Evolutionary conservation across 2,113 vertebrate species (phyloP).

Genomic region (Ochotona princeps): DNA sequence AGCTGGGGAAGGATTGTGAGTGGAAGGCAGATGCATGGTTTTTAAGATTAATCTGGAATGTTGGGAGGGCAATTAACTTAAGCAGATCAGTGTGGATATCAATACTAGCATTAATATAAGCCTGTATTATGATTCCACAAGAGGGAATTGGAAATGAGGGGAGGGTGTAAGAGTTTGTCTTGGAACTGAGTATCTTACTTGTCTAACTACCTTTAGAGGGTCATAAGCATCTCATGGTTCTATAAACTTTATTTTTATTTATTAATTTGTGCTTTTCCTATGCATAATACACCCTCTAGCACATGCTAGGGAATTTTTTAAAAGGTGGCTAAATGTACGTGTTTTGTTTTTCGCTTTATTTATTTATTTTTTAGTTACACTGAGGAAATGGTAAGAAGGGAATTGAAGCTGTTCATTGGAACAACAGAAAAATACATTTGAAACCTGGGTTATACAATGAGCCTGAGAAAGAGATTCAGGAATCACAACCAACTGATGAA

Average conservation of each 20-base stretch:
- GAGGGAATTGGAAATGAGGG: not conserved
- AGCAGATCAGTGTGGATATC: not conserved
- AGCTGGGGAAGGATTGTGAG: not conserved
- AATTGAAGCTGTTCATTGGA: not conserved
- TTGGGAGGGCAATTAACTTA: constrained; percentile 15
- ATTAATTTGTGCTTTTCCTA: not conserved
- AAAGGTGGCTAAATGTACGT: not conserved
- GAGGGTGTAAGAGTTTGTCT: not conserved
- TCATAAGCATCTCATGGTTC: not conserved
- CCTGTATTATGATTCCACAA: not conserved
- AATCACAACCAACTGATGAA: constrained; percentile 5
- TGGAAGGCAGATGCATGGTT: constrained; percentile 4
- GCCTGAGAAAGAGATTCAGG: not conserved
- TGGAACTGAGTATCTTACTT: not conserved
- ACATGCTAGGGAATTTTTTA: not conserved
- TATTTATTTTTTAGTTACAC: not conserved
- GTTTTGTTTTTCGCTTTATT: too few relatives aligned
- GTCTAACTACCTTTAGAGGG: not conserved
- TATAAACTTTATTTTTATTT: not conserved
- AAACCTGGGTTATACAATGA: not conserved
- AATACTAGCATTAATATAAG: constrained; percentile 19
- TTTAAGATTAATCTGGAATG: constrained; percentile 51
- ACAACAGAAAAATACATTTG: not conserved
- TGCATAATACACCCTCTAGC: not conserved
- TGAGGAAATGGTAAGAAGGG: not conserved